Evolutionary conservation across 2,888 invertebrate species (phyloP).

Genomic region (Temnothorax rugatulus): DNA sequence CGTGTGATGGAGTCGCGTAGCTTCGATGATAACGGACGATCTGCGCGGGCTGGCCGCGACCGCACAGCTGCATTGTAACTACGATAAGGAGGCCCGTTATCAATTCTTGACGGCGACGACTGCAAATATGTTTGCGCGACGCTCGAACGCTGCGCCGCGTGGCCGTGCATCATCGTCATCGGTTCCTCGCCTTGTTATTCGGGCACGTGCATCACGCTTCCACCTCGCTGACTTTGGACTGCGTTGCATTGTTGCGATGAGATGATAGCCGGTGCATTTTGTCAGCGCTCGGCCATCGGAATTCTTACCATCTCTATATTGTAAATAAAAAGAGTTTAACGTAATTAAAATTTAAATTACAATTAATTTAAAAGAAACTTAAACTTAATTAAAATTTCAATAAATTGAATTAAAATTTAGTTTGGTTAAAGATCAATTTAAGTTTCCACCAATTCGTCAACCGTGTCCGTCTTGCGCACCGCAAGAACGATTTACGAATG

Average conservation of each 20-base stretch:
- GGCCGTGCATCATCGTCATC: conserved; percentile 44
- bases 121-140: conserved; percentile 71
- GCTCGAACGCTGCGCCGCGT: conserved; percentile 12
- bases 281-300: background rate
- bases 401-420: background rate
- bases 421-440: background rate
- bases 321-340: background rate
- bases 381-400: background rate
- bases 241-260: background rate
- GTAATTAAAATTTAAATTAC: background rate
- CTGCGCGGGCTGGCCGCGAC: conserved; percentile 6
- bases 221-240: conserved; percentile 26
- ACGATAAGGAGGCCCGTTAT: conserved; percentile 67
- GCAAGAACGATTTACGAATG: background rate
- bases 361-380: background rate
- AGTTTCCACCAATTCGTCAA: background rate
- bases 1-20: background rate
- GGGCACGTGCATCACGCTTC: background rate
- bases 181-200: conserved; percentile 51
- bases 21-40: conserved; percentile 49
- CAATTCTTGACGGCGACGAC: conserved; percentile 61
- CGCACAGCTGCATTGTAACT: conserved; percentile 71
- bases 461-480: background rate
- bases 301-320: background rate
- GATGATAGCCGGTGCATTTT: background rate